Conservation (phyloP, 2,888 invertebrate species). For the Didymodactylos carnosus region DNA sequence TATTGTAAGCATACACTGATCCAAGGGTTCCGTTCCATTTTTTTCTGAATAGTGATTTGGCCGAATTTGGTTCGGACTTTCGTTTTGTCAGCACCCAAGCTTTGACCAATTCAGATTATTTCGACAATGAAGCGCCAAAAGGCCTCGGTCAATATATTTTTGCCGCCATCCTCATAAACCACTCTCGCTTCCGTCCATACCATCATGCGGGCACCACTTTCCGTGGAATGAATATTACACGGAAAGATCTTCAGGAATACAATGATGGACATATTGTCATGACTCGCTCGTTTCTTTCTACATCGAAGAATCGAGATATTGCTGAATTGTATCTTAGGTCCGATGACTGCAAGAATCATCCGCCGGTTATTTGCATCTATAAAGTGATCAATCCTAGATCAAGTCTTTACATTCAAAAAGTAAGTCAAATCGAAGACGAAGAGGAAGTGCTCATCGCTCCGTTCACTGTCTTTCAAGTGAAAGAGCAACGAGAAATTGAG, state of each 20-base stretch:
- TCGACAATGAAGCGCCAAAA: not conserved
- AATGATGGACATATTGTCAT: not conserved
- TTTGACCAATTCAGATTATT: not conserved
- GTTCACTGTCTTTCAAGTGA: not conserved
- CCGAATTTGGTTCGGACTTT: not conserved
- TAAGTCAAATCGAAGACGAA: not conserved
- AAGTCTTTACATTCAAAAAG: not conserved
- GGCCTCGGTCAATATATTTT: not conserved
- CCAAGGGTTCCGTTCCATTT: not conserved
- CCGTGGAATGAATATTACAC: not conserved
- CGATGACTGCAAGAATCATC: not conserved
- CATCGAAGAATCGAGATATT: not conserved
- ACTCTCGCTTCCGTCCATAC: not conserved
- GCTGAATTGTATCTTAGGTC: not conserved
- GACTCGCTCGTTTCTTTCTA: not conserved
- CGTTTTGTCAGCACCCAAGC: not conserved
- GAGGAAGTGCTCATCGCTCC: not conserved
- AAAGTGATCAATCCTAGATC: not conserved
- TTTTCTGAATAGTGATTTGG: not conserved
- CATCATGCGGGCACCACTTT: not conserved
- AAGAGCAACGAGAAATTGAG: not conserved
- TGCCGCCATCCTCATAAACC: not conserved
- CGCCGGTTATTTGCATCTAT: not conserved
- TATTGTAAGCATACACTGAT: not conserved
- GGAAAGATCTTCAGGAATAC: not conserved